Evolutionary conservation across 2,113 vertebrate genomes (phyloP).

Genomic region (Oreocharis arfaki): DNA sequence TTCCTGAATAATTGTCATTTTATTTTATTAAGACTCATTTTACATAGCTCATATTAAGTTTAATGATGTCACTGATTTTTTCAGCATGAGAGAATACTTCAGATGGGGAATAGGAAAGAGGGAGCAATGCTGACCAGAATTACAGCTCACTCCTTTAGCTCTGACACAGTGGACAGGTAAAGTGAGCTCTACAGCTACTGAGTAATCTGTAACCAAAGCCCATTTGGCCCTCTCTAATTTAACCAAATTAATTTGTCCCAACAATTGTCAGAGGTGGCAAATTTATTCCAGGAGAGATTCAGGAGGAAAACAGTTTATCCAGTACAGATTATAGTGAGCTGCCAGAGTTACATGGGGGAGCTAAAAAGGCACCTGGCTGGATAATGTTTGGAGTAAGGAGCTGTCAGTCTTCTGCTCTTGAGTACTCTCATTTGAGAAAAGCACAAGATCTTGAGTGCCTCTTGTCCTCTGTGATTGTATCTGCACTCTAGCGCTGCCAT

Average conservation of each 20-base stretch:
- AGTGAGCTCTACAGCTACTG: neutral
- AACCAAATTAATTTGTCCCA: neutral
- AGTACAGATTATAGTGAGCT: neutral
- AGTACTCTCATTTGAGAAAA: conserved; percentile 21
- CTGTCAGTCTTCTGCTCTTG: neutral
- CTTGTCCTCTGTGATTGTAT: conserved; percentile 50
- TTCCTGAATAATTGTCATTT: neutral
- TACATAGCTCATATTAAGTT: neutral
- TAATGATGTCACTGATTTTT: neutral
- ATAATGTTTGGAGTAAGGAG: neutral
- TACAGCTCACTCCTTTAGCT: neutral
- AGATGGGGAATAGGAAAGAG: neutral
- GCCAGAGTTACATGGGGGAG: neutral
- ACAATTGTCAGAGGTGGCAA: neutral
- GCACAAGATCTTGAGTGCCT: conserved; percentile 33
- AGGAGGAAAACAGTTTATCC: neutral
- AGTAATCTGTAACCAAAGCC: neutral
- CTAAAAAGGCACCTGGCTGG: neutral
- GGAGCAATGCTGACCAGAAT: neutral
- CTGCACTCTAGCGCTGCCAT: conserved; percentile 9
- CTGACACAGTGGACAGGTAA: neutral
- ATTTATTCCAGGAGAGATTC: neutral
- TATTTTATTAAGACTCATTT: neutral
- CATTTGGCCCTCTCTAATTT: neutral
- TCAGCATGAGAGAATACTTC: neutral